Conservation (phyloP, 2,797 vertebrate species). For the Acrossocheilus wenchowensis region DNA sequence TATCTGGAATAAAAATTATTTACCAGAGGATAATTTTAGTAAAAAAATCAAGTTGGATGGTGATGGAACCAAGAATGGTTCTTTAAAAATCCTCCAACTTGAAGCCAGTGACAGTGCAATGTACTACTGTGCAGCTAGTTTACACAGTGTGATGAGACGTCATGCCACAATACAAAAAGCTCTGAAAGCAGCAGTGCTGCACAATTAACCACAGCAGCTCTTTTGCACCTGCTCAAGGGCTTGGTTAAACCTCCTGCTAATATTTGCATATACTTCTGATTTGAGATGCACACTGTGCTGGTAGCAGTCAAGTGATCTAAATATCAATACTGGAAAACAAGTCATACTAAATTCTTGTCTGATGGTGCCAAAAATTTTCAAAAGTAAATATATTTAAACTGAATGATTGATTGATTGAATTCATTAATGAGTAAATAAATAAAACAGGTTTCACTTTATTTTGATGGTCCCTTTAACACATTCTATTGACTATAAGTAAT, state of each 20-base stretch:
- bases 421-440: no score
- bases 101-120: conserved; percentile 51
- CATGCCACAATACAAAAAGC: conserved; percentile 34
- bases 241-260: background rate
- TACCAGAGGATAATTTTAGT: conserved; percentile 1
- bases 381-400: background rate
- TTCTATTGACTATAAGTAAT: no score
- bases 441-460: background rate
- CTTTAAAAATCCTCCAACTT: conserved; percentile 12
- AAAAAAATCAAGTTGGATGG: conserved; percentile 9
- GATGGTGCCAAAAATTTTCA: background rate
- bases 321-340: background rate
- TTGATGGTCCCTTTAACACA: no score
- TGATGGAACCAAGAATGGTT: conserved; percentile 10
- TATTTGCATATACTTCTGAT: background rate
- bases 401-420: background rate
- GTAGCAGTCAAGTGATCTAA: no score
- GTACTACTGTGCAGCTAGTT: conserved; percentile 68
- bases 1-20: background rate
- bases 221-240: background rate
- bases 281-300: background rate
- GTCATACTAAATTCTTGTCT: background rate
- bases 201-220: background rate
- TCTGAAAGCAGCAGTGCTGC: background rate
- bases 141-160: conserved; percentile 59